phyloP scores from a whole-genome alignment of 2,113 vertebrate species.

The Ameiurus melas region DNA sequence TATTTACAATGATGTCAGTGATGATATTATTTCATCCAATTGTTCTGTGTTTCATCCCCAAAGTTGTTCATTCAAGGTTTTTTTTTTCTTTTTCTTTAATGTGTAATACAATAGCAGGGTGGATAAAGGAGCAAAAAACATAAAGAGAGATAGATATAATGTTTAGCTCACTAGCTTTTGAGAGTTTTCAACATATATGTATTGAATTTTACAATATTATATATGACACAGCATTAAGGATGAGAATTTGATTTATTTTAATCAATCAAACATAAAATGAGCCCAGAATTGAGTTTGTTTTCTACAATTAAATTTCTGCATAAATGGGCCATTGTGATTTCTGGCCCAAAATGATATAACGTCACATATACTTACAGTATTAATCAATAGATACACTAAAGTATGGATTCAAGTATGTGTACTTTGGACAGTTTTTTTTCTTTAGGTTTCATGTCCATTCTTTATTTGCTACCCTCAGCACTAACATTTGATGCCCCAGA shows the following conservation, averaged over 20 bases:
- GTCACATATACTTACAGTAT: neutral
- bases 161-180: neutral
- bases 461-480: neutral
- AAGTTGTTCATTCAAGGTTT: neutral
- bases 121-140: neutral
- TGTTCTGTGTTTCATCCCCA: neutral
- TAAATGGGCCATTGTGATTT: neutral
- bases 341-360: neutral
- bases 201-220: neutral
- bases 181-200: neutral
- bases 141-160: neutral
- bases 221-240: neutral
- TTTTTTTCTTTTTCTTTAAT: neutral
- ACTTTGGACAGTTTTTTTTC: neutral
- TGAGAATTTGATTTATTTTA: neutral
- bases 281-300: neutral
- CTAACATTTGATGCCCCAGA: neutral
- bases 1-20: neutral
- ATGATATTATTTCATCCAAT: neutral
- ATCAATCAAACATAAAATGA: neutral
- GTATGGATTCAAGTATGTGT: neutral
- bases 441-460: neutral
- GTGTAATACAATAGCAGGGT: neutral
- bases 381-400: neutral
- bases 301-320: neutral